These are phyloP conservation scores for Mormyrus iriodes DNA, from an alignment of 2,113 vertebrate genomes.

Conservation along the genomic window DNA sequence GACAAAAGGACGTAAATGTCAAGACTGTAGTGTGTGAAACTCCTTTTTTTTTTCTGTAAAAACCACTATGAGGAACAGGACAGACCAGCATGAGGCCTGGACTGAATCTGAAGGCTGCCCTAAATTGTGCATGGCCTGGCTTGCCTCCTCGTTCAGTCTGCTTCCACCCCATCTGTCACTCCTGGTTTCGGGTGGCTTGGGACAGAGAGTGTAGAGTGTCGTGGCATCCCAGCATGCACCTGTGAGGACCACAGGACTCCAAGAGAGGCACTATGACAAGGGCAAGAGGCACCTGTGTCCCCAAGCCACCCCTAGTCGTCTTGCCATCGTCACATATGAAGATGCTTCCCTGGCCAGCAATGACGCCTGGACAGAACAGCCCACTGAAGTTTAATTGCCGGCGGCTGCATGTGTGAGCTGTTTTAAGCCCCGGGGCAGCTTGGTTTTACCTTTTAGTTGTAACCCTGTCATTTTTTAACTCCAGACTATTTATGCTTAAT, in stretches of 20 bases:
- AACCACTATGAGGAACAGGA: background rate
- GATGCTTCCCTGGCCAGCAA: background rate
- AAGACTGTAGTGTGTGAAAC: background rate
- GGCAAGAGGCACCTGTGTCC: background rate
- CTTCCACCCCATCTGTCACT: background rate
- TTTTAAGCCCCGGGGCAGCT: background rate
- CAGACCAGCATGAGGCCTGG: background rate
- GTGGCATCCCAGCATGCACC: background rate
- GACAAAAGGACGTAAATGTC: background rate
- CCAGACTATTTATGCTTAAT: background rate
- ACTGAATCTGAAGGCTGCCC: background rate
- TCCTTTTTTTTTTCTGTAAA: background rate
- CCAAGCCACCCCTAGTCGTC: background rate
- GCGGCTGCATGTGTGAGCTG: background rate
- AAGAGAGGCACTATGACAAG: no score
- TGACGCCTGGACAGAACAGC: no score
- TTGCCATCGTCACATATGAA: background rate
- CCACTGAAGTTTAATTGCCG: background rate
- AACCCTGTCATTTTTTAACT: slow-evolving; percentile 10
- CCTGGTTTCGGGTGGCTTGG: background rate
- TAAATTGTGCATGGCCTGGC: background rate
- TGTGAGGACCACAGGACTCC: background rate
- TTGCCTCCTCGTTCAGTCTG: background rate
- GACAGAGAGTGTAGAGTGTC: background rate
- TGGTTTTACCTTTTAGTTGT: background rate